These are phyloP conservation scores for Ceratina japonica DNA, from an alignment of 1,140 invertebrate species.

Conservation along the genomic window DNA sequence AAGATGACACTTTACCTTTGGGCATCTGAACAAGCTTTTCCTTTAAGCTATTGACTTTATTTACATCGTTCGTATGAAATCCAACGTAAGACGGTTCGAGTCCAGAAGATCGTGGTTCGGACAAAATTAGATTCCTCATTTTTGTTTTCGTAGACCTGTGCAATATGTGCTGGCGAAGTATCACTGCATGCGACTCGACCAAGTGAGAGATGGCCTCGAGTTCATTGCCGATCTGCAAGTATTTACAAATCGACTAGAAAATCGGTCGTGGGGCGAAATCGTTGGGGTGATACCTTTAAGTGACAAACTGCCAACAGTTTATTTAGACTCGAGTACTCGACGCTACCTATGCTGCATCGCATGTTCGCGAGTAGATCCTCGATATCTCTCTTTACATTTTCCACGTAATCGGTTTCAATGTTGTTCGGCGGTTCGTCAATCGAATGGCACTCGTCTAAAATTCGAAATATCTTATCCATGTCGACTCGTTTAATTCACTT, in stretches of 20 bases:
- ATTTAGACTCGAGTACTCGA: conserved; percentile 67
- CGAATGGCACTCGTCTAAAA: conserved; percentile 30
- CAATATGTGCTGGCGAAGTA: conserved; percentile 70
- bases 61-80: conserved; percentile 54
- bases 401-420: conserved; percentile 19
- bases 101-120: conserved; percentile 51
- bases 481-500: conserved; percentile 17
- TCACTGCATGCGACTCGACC: conserved; percentile 70
- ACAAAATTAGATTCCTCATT: conserved; percentile 49
- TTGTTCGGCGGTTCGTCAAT: not conserved
- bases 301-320: conserved; percentile 69
- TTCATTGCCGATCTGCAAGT: conserved; percentile 60
- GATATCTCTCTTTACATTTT: conserved; percentile 38
- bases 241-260: not conserved
- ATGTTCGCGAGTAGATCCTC: conserved; percentile 41
- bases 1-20: conserved; percentile 58
- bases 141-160: conserved; percentile 68
- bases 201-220: conserved; percentile 70
- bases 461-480: conserved; percentile 49
- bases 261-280: not conserved
- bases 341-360: conserved; percentile 50
- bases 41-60: conserved; percentile 67
- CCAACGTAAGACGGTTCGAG: conserved; percentile 65
- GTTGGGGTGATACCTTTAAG: conserved; percentile 63
- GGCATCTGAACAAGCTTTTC: conserved; percentile 68